phyloP scores from a whole-genome alignment of 2,797 vertebrate genomes.

The Uromys caudimaculatus region DNA sequence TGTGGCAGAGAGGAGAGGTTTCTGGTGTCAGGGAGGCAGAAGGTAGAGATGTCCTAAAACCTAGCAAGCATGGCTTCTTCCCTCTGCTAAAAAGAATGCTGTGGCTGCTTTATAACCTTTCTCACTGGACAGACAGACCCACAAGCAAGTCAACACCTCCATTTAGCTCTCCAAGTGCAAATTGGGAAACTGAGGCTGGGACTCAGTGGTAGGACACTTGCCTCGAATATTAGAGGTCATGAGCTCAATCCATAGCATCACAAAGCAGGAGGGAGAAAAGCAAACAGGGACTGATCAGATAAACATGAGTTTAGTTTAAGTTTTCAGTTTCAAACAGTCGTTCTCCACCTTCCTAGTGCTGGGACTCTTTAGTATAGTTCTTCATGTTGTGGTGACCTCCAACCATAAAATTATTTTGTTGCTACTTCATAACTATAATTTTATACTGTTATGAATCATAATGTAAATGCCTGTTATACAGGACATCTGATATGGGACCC shows the following conservation, averaged over 20 bases:
- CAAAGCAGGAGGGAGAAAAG: background rate
- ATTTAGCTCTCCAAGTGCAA: background rate
- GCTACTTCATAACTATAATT: background rate
- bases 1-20: background rate
- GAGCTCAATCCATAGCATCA: background rate
- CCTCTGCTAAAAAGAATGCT: background rate
- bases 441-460: background rate
- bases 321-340: background rate
- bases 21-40: background rate
- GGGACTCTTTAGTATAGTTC: background rate
- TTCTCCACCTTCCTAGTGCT: background rate
- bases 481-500: background rate
- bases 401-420: background rate
- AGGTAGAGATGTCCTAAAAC: fast-evolving
- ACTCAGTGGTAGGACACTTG: background rate
- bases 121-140: background rate
- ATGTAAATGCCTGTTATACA: background rate
- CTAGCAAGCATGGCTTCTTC: background rate
- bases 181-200: background rate
- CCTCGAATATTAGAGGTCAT: background rate
- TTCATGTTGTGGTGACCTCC: background rate
- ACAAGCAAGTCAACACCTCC: background rate
- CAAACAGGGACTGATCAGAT: background rate
- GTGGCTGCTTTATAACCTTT: background rate
- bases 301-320: background rate